phyloP scores from a whole-genome alignment of 2,888 invertebrate genomes.

The Adelognathus sp. region DNA sequence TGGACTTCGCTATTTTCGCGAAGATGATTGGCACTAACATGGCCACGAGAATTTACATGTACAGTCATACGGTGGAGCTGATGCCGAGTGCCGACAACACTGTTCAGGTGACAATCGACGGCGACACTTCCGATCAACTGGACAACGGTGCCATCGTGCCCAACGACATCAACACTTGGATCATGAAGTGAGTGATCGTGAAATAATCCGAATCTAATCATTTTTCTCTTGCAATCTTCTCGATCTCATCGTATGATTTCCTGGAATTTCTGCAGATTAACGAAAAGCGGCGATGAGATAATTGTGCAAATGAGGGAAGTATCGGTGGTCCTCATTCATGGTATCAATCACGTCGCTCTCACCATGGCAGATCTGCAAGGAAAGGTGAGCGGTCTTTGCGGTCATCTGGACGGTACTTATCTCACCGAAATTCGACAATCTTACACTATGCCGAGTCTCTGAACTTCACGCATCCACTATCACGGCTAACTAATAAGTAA shows the following conservation, averaged over 20 bases:
- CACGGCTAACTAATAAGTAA: too few species aligned
- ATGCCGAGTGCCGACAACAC: constrained; percentile 46
- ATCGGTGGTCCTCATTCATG: constrained; percentile 56
- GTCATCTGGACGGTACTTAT: constrained; percentile 66
- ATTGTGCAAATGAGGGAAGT: constrained; percentile 52
- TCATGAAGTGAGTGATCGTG: constrained; percentile 40
- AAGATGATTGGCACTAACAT: constrained; percentile 69
- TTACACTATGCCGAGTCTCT: constrained; percentile 36
- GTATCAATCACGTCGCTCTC: constrained; percentile 61
- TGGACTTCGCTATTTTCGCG: constrained; percentile 74
- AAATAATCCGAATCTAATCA: not conserved
- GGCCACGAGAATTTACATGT: constrained; percentile 62
- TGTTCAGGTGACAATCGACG: constrained; percentile 61
- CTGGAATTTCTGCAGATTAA: constrained; percentile 57
- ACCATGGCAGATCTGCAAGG: constrained; percentile 60
- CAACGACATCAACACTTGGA: not conserved
- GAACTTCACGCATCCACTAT: not conserved
- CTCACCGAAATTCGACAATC: constrained; percentile 52
- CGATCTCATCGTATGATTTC: not conserved
- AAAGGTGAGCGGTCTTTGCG: constrained; percentile 67
- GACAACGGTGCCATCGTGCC: constrained; percentile 62
- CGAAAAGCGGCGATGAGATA: constrained; percentile 55
- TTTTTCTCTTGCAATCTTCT: not conserved
- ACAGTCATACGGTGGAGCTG: constrained; percentile 63
- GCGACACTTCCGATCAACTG: constrained; percentile 43